Evolutionary conservation across 2,113 vertebrate genomes (phyloP), one percentile per base, ranked within the genome.

Genomic region (Melanerpes formicivorus): DNA sequence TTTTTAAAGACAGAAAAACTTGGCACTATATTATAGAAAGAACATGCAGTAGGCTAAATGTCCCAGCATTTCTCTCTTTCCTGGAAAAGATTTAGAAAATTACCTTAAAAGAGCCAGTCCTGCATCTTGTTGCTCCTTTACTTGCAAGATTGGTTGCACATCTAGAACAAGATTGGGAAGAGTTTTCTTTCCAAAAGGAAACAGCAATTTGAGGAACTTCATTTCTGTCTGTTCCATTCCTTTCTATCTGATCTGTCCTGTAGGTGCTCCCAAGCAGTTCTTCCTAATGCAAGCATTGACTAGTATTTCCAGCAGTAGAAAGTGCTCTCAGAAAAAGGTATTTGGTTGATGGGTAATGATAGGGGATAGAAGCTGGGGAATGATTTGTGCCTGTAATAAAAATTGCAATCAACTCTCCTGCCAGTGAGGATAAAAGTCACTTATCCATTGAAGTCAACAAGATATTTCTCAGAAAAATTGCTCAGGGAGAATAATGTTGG

Each of bases 381-480:
- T 42, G 73, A 55, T 71, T 66, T 81, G 40, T 84, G 21, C 77
- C 76, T 59, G 11, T 81, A 76, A 81, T 64, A 88, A 88, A 87
- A 75, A 69, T 26, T 90, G 63, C 66, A 42, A 76, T 93, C 74
- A 46, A 34, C 46, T 91, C 34, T 89, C 29, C 90, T 92, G 74
- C 55, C 69, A 72, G 63, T 13, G 29, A 94, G 63, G 76, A 66
- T 58, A 86, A 86, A 88, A 84, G 75, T 84, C 80, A 58, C 70
- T 90, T 83, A 65, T 37, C 17, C 40, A 6, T 34, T 90, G 55
- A 88, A 90, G 50, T 87, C 81, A 95, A 80, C 18, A 62, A 70
- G 77, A 27, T 10, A 59, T 90, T 90, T 88, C 63, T 90, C 71
- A 74, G 71, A 84, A 56, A 91, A 88, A 55, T 81, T 92, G 29